Conservation (phyloP, 2,113 vertebrate species). For the Mugil cephalus region DNA sequence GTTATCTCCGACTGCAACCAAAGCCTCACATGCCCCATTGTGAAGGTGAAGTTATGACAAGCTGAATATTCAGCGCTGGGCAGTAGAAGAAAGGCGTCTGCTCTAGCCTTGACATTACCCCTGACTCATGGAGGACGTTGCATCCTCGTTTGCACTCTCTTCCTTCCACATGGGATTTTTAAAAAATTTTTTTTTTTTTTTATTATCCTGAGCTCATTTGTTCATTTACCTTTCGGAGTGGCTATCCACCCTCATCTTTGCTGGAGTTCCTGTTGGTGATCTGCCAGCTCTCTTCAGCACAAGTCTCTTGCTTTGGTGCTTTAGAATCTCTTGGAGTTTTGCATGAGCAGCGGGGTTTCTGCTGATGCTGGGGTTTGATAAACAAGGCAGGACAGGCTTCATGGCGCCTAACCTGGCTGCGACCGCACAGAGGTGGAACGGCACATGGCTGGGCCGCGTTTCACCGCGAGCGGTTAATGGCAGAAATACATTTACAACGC, state of each 20-base stretch:
- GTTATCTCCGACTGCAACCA: conserved; percentile 42
- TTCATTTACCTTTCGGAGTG: conserved; percentile 38
- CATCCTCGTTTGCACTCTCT: conserved; percentile 52
- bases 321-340: conserved; percentile 42
- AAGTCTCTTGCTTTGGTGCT: conserved; percentile 19
- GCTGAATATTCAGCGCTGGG: background rate
- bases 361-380: conserved; percentile 58
- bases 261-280: conserved; percentile 51
- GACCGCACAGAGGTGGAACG: conserved; percentile 26
- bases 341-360: conserved; percentile 26
- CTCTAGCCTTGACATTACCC: conserved; percentile 24
- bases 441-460: background rate
- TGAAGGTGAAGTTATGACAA: conserved; percentile 55
- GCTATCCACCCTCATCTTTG: conserved; percentile 19
- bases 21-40: conserved; percentile 36
- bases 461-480: background rate
- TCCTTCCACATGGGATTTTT: conserved; percentile 42
- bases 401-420: conserved; percentile 27
- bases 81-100: conserved; percentile 17
- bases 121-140: conserved; percentile 36
- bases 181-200: conserved; percentile 22
- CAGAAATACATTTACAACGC: conserved; percentile 12
- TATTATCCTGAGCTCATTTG: conserved; percentile 37
- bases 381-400: conserved; percentile 51
- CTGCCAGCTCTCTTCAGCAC: conserved; percentile 40